Percentiles rank a stretch among this genome's conserved stretches.
Evolutionary conservation across 2,888 invertebrate genomes (phyloP).

Genomic region (Oscheius myriophilus): DNA sequence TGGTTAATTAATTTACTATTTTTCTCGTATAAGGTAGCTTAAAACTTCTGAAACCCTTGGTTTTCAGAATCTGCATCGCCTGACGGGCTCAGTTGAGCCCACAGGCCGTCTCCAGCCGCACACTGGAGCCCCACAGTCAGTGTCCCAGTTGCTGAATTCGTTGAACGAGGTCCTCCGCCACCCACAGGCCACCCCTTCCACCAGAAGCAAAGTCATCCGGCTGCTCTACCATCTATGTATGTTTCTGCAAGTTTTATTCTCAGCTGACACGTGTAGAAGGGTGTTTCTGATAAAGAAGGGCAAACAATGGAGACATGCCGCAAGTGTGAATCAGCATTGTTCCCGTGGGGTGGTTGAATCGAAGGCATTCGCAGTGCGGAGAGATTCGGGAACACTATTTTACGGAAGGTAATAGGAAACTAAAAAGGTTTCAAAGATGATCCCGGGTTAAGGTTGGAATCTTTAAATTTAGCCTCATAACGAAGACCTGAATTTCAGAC

Average conservation of each 20-base stretch:
- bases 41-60: background rate
- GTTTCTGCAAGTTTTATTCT: background rate
- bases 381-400: too few species aligned
- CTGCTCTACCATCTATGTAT: slow-evolving; percentile 51
- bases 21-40: too few species aligned
- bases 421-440: too few species aligned
- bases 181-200: slow-evolving; percentile 37
- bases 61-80: slow-evolving; percentile 42
- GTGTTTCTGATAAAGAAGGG: background rate
- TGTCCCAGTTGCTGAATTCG: slow-evolving; percentile 46
- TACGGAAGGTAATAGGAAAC: too few species aligned
- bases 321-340: background rate
- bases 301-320: background rate
- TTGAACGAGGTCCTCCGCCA: slow-evolving; percentile 39
- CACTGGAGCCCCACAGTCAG: too few species aligned
- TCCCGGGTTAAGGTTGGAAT: too few species aligned
- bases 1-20: slow-evolving; percentile 27
- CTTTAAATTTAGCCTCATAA: too few species aligned
- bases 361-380: too few species aligned
- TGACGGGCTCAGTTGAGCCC: slow-evolving; percentile 38
- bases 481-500: too few species aligned
- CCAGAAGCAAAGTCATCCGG: slow-evolving; percentile 52
- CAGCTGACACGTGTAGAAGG: background rate
- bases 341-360: too few species aligned
- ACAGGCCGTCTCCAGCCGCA: slow-evolving; percentile 39